Evolutionary conservation across 2,888 invertebrate species (phyloP), one percentile per base, ranked within the genome.

Genomic region (Nomada lathburiana): DNA sequence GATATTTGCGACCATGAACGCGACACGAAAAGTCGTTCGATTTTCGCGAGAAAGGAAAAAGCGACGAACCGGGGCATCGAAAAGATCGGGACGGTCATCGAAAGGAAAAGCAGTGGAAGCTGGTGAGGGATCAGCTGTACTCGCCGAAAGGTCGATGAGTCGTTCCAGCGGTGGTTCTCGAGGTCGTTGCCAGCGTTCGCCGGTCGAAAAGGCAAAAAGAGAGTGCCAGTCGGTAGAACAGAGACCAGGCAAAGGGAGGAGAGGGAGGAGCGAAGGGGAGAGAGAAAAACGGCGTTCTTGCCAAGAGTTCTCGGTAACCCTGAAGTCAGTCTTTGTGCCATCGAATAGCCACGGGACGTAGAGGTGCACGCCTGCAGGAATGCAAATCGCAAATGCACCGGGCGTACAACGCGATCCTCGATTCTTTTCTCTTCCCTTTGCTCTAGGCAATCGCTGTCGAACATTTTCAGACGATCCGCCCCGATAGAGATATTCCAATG

Each of bases 301-400:
- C 79, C 83, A 79, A 77, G 79, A 83, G 85, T 87, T 87, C 86
- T 85, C 74, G 87, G 85, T 87, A 87, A 84, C 80, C 83, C 88
- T 89, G 88, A 89, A 90, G 90, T 89, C 88, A 72, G 87, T 88
- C 90, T 90, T 90, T 90, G 90, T 90, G 87, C 85, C 87, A 82
- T 82, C 80, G 83, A 80, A 80, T 86, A 85, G 81, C 83, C 73
- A 78, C 76, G 78, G 80, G 52, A 73, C 82, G 84, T 69, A 80
- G 84, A 85, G 86, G 81, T 76, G 88, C 79, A 74, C 80, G 86
- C 86, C 79, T 84, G 85, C 81, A 82, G 82, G 87, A 89, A 89
- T 88, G 89, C 88, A 89, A 89, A 89, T 89, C 78, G 88, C 71
- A 70, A 82, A 82, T 82, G 87, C 82, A 82, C 79, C 82, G 82